Evolutionary conservation across 2,888 invertebrate species (phyloP).

Genomic region (Noctua janthina): DNA sequence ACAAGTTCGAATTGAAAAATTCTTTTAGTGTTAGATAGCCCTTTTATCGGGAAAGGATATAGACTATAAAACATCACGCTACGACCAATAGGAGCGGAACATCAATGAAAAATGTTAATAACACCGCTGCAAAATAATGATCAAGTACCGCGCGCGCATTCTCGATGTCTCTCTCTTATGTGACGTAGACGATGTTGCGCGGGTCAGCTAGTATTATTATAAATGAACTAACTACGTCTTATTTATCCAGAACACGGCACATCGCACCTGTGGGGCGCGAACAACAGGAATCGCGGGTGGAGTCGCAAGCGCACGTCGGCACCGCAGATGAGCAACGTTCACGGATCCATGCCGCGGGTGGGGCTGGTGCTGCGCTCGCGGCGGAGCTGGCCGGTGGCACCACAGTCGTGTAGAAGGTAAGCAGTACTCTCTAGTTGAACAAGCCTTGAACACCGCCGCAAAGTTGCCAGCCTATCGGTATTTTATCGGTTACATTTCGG

Average conservation of each 20-base stretch:
- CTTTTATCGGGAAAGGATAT: no score
- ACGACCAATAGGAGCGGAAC: no score
- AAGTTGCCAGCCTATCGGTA: not conserved
- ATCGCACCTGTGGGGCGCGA: slow-evolving; percentile 92
- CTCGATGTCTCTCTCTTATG: no score
- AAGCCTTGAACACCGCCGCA: no score
- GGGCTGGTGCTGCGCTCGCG: slow-evolving; percentile 93
- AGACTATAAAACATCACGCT: no score
- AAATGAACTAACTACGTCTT: slow-evolving; percentile 6
- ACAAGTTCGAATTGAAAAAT: no score
- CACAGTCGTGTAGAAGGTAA: slow-evolving; percentile 92
- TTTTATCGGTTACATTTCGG: not conserved
- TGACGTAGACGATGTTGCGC: no score
- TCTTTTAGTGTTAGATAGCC: no score
- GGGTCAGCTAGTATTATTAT: not conserved
- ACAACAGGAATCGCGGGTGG: slow-evolving; percentile 88
- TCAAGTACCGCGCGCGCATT: no score
- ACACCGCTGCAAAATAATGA: no score
- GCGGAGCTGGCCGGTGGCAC: slow-evolving; percentile 94
- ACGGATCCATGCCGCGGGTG: slow-evolving; percentile 88
- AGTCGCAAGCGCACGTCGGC: slow-evolving; percentile 93
- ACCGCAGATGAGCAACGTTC: slow-evolving; percentile 92
- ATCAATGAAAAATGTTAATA: no score
- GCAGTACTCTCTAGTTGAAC: slow-evolving; percentile 31
- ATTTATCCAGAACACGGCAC: slow-evolving; percentile 80